These are phyloP conservation scores for Tetragonula carbonaria DNA, from an alignment of 2,888 invertebrate genomes.

Conservation along the genomic window DNA sequence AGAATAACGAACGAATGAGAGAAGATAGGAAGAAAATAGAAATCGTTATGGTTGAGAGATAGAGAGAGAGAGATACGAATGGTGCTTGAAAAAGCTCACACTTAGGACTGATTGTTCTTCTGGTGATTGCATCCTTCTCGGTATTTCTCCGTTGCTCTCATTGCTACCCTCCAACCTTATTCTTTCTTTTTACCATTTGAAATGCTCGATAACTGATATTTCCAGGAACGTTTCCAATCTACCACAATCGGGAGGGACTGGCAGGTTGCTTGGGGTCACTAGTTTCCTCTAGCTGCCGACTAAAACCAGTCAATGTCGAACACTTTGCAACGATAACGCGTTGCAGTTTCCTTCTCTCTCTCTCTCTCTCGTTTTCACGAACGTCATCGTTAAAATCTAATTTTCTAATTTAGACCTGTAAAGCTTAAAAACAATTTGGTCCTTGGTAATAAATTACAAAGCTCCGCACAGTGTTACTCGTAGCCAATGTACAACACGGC, in stretches of 20 bases:
- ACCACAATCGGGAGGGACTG: conserved; percentile 25
- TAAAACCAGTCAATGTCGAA: not conserved
- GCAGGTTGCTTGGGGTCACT: not conserved
- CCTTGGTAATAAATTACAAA: not conserved
- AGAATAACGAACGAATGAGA: conserved; percentile 9
- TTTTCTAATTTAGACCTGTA: not conserved
- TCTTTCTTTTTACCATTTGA: conserved; percentile 15
- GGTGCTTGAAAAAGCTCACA: conserved; percentile 32
- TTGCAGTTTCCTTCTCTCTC: not conserved
- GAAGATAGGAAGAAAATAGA: conserved; percentile 34
- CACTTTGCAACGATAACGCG: not conserved
- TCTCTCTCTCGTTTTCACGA: not conserved
- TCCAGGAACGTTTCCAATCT: conserved; percentile 39
- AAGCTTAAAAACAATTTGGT: not conserved
- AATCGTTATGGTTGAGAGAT: conserved; percentile 29
- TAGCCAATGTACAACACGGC: not conserved
- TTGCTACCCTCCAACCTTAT: not conserved
- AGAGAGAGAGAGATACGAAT: conserved; percentile 29
- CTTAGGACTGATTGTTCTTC: conserved; percentile 46
- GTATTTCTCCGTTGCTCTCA: not conserved
- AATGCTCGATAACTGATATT: conserved; percentile 50
- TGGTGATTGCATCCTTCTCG: conserved; percentile 33
- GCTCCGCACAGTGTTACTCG: not conserved
- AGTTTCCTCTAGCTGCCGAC: not conserved
- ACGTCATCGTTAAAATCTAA: not conserved